A percentile compares a stretch with the other conserved stretches of the same genome.
phyloP scores from a whole-genome alignment of 2,797 vertebrate genomes.

The Chiroxiphia lanceolata region DNA sequence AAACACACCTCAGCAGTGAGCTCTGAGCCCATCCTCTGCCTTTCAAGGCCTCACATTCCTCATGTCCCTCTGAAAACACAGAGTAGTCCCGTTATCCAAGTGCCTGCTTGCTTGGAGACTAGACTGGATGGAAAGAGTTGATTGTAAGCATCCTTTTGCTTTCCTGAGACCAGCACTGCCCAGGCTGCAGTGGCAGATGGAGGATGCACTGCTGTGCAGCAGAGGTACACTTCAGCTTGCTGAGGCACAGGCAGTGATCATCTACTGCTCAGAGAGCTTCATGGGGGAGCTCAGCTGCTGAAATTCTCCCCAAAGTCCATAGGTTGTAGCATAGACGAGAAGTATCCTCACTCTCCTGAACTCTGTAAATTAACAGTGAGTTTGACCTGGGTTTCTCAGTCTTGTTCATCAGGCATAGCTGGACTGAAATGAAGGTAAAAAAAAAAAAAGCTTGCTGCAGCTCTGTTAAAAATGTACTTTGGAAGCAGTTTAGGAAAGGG shows the following conservation, averaged over 20 bases:
- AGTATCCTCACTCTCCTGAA: neutral
- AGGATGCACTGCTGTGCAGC: neutral
- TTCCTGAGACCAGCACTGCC: neutral
- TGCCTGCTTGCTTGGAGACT: neutral
- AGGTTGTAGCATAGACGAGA: neutral
- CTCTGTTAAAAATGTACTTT: constrained; percentile 19
- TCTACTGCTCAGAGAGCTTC: neutral
- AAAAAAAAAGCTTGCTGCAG: neutral
- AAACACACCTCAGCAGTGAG: neutral
- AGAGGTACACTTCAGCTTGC: neutral
- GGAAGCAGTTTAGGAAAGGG: constrained; percentile 27
- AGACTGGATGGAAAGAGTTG: neutral
- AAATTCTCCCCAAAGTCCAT: neutral
- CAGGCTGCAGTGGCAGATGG: neutral
- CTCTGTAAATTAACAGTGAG: neutral
- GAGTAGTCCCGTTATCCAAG: neutral
- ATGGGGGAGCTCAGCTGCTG: neutral
- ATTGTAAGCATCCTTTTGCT: neutral
- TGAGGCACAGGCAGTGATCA: neutral
- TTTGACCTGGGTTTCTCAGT: neutral
- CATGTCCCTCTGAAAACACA: neutral
- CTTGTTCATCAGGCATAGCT: neutral
- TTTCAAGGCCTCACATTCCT: rapidly evolving
- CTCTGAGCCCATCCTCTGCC: neutral
- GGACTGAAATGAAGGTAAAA: neutral